Evolutionary conservation across 64 coral and sea anemone species (phyloP).

Genomic region (Acropora tenuis): DNA sequence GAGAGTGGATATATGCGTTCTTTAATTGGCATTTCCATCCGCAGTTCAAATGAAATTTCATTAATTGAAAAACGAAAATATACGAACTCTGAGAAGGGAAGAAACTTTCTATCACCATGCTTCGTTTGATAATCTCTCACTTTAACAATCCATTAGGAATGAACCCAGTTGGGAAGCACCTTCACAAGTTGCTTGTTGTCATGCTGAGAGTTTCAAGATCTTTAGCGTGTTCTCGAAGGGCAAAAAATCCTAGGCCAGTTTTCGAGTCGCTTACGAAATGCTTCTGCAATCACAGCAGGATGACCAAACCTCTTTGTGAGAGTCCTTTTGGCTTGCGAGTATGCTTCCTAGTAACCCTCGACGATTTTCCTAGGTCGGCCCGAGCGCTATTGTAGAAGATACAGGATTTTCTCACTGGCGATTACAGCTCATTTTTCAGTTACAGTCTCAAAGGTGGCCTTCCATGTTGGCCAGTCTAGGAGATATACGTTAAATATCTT

Average conservation of each 20-base stretch:
- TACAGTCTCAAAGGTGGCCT: constrained; percentile 22
- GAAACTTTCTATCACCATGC: constrained; percentile 33
- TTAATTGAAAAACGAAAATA: no score
- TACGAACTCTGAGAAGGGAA: constrained; percentile 27
- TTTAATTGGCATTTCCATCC: no score
- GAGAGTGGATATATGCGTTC: no score
- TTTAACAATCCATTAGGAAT: constrained; percentile 22
- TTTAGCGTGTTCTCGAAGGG: constrained; percentile 27
- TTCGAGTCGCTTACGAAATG: constrained; percentile 10
- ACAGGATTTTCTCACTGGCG: constrained; percentile 1
- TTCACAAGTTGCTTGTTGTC: constrained; percentile 39
- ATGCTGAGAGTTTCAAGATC: constrained; percentile 52
- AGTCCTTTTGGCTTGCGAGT: constrained; percentile 1
- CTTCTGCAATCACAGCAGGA: constrained; percentile 23
- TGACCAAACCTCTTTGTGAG: constrained; percentile 52
- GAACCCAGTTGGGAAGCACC: constrained; percentile 29
- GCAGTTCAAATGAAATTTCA: no score
- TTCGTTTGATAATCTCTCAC: constrained; percentile 23
- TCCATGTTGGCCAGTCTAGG: constrained; percentile 9
- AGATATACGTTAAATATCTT: neutral
- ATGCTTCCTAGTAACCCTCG: constrained; percentile 7
- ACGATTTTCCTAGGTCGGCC: constrained; percentile 24
- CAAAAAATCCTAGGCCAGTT: constrained; percentile 45
- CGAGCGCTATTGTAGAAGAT: constrained; percentile 17
- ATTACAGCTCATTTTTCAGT: neutral